Evolutionary conservation across 2,888 invertebrate genomes (phyloP).

Genomic region (Heliconius aoede): DNA sequence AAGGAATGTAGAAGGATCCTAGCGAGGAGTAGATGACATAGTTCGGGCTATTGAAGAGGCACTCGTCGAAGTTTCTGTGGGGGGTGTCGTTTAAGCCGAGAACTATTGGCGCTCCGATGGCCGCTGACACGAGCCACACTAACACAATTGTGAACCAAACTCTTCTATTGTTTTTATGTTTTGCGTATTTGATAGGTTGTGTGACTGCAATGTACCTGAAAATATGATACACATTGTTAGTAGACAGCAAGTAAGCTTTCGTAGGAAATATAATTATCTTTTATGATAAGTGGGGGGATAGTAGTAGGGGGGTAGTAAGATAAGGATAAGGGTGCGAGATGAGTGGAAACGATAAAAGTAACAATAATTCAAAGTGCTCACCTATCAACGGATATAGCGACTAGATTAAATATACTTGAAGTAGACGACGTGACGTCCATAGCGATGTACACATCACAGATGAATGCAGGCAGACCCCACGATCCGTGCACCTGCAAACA

Average conservation of each 20-base stretch:
- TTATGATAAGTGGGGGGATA: not conserved
- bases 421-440: conserved; percentile 99
- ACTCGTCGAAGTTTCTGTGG: conserved; percentile 90
- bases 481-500: conserved; percentile 90
- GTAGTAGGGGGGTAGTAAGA: too few relatives aligned
- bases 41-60: conserved; percentile 98
- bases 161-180: conserved; percentile 97
- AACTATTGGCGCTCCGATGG: conserved; percentile 98
- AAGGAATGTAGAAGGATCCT: conserved; percentile 99
- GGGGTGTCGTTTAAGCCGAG: conserved; percentile 97
- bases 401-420: conserved; percentile 98
- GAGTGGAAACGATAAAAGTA: not conserved
- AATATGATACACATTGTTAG: too few relatives aligned
- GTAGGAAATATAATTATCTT: not conserved
- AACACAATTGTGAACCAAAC: conserved; percentile 97
- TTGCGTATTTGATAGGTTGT: conserved; percentile 99
- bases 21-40: conserved; percentile 99
- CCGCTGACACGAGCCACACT: conserved; percentile 96
- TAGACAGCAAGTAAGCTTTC: too few relatives aligned
- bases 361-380: conserved; percentile 71
- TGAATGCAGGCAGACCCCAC: conserved; percentile 95
- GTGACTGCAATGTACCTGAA: conserved; percentile 98
- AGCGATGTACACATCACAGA: conserved; percentile 98
- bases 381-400: conserved; percentile 99
- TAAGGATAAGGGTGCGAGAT: too few relatives aligned